Base-by-base conservation (phyloP, 1,140 invertebrate genomes). In the Xylocopa sonorina region DNA sequence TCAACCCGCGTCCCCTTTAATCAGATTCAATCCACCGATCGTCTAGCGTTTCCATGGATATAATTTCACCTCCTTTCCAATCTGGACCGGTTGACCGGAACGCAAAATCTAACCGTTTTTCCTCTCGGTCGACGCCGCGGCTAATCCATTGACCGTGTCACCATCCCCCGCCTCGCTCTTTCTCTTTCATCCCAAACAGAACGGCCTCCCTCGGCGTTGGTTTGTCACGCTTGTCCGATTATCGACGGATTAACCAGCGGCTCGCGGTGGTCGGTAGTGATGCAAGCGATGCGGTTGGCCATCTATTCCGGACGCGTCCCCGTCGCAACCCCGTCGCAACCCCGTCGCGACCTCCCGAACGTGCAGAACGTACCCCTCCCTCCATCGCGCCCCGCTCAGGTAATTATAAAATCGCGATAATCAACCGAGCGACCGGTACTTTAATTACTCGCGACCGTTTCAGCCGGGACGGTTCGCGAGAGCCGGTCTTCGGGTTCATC, bases 171-270 rank as follows among this genome's bases (percentile, higher is more conserved):
- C 21, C 50, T 43, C 12, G 41, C 29, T 46, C 16, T n/a, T 3
- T 27, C 64, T 5, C 46, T n/a, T 0, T 16, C 50, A n/a, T 0
- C 24, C 41, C 24, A 2, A 24, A 29, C 32, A 21, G 12, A 7
- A 21, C 34, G 12, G 34, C 27, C n/a, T 41, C 18, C 38, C 67
- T 41, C 57, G 63, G 18, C 74, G 43, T 72, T 66, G 76, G 68
- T 78, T 86, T 81, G 84, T 82, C 85, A 87, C 80, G 81, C 81
- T 81, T 83, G 85, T 81, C 78, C 69, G 81, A 75, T 76, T 69
- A 87, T 80, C 83, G 83, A 85, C 83, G 81, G 81, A 87, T 84
- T 85, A 87, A 85, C 83, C 78, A 71, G 69, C 82, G 82, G 48
- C n/a, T 53, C 27, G 34, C 27, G 77, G 41, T 32, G 43, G 48